Conservation (phyloP, 2,888 invertebrate genomes). For the Nomada fabriciana region DNA sequence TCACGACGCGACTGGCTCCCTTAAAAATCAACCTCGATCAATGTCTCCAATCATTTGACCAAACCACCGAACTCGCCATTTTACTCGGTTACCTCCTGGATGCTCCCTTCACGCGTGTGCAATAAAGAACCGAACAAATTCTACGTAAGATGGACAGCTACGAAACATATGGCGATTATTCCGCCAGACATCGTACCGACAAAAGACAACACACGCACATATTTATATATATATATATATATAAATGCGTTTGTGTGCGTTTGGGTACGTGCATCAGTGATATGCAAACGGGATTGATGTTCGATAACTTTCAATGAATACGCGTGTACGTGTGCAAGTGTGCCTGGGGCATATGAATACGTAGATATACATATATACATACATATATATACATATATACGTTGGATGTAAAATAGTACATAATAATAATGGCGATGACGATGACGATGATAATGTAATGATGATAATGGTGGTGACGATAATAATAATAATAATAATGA, state of each 20-base stretch:
- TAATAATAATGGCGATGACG: conserved; percentile 75
- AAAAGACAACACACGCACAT: conserved; percentile 74
- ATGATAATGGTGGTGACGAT: conserved; percentile 71
- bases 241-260: conserved; percentile 63
- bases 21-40: conserved; percentile 40
- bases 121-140: not conserved
- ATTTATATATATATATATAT: conserved; percentile 68
- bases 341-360: conserved; percentile 43
- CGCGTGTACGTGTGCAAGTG: no score
- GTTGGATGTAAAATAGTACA: conserved; percentile 75
- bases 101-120: not conserved
- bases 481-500: conserved; percentile 53
- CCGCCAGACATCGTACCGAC: conserved; percentile 80
- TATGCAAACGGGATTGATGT: no score
- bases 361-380: conserved; percentile 65
- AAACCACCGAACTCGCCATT: conserved; percentile 41
- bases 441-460: conserved; percentile 62
- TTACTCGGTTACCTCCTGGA: not conserved
- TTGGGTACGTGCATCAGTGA: conserved; percentile 59
- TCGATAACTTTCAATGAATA: no score
- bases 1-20: conserved; percentile 37
- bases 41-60: conserved; percentile 76
- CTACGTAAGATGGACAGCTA: conserved; percentile 25
- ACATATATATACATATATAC: conserved; percentile 54
- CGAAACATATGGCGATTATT: conserved; percentile 75